Evolutionary conservation across 2,888 invertebrate species (phyloP).

Genomic region (Torymus aiolomorphi): DNA sequence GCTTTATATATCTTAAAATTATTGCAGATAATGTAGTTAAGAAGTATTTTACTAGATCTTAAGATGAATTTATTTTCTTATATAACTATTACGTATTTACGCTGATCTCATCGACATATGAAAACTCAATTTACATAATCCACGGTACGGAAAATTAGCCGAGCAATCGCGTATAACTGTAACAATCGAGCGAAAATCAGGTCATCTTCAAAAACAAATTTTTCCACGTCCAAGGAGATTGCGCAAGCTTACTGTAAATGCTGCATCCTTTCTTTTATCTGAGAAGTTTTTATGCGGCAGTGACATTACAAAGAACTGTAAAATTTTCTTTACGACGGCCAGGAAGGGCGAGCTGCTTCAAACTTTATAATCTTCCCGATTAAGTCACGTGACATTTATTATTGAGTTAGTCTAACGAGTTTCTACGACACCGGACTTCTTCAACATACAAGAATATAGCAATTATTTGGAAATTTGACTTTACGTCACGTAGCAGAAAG

Average conservation of each 20-base stretch:
- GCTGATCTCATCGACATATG: too few relatives aligned
- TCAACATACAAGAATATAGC: background rate
- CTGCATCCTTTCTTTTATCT: slow-evolving; percentile 42
- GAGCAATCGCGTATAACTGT: background rate
- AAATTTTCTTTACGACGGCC: slow-evolving; percentile 27
- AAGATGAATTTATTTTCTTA: too few relatives aligned
- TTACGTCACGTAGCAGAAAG: background rate
- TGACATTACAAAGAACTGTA: slow-evolving; percentile 39
- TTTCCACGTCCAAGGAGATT: slow-evolving; percentile 20
- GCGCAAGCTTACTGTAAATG: slow-evolving; percentile 41
- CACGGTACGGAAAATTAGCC: too few relatives aligned
- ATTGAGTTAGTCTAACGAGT: slow-evolving; percentile 28
- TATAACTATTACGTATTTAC: too few relatives aligned
- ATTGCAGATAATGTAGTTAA: too few relatives aligned
- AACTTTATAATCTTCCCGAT: slow-evolving; percentile 52
- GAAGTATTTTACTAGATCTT: too few relatives aligned
- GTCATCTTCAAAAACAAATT: slow-evolving; percentile 29
- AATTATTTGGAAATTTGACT: slow-evolving; percentile 7
- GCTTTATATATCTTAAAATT: too few relatives aligned
- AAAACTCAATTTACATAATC: too few relatives aligned
- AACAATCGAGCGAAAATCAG: slow-evolving; percentile 25
- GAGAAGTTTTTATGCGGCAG: slow-evolving; percentile 45
- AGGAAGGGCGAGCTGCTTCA: slow-evolving; percentile 4
- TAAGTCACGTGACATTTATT: slow-evolving; percentile 41
- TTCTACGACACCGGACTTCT: slow-evolving; percentile 18